These are phyloP conservation scores for Helicolenus hilgendorfi DNA, from an alignment of 2,797 vertebrate species.

Conservation along the genomic window DNA sequence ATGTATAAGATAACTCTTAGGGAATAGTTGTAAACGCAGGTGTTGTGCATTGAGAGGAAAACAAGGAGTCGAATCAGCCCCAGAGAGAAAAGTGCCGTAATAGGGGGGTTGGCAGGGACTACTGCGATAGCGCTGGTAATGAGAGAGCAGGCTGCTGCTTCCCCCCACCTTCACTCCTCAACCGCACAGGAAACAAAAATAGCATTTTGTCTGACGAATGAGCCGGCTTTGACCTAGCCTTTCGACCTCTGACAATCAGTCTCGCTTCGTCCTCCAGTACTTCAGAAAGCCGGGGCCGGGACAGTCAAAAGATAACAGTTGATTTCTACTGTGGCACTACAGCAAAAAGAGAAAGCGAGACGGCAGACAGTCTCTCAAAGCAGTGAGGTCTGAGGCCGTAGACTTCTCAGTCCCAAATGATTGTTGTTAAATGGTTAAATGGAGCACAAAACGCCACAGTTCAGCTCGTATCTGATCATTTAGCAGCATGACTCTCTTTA, in stretches of 20 bases:
- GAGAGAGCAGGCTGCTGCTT: slow-evolving; percentile 87
- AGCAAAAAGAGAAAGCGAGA: slow-evolving; percentile 75
- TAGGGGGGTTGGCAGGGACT: slow-evolving; percentile 71
- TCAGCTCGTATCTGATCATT: slow-evolving; percentile 43
- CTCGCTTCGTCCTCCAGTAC: slow-evolving; percentile 93
- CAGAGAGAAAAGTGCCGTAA: slow-evolving; percentile 78
- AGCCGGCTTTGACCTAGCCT: slow-evolving; percentile 95
- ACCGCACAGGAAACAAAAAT: slow-evolving; percentile 96
- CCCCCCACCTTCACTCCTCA: slow-evolving; percentile 78
- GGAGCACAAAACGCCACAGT: slow-evolving; percentile 39
- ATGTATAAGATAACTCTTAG: slow-evolving; percentile 27
- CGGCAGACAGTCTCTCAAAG: slow-evolving; percentile 64
- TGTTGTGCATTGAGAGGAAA: slow-evolving; percentile 68
- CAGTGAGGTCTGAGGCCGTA: slow-evolving; percentile 55
- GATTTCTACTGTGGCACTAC: slow-evolving; percentile 90
- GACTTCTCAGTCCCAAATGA: slow-evolving; percentile 52
- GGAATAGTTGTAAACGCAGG: slow-evolving; percentile 49
- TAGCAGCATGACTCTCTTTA: slow-evolving; percentile 15
- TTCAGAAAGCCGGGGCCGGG: slow-evolving; percentile 71
- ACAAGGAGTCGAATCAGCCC: slow-evolving; percentile 73
- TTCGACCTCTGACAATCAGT: slow-evolving; percentile 98
- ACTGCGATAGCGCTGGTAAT: slow-evolving; percentile 91
- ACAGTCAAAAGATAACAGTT: slow-evolving; percentile 84
- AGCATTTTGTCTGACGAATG: slow-evolving; percentile 96
- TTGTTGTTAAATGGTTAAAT: slow-evolving; percentile 69